Conservation (phyloP, 2,888 invertebrate genomes). For the Chrysina gloriosa region DNA sequence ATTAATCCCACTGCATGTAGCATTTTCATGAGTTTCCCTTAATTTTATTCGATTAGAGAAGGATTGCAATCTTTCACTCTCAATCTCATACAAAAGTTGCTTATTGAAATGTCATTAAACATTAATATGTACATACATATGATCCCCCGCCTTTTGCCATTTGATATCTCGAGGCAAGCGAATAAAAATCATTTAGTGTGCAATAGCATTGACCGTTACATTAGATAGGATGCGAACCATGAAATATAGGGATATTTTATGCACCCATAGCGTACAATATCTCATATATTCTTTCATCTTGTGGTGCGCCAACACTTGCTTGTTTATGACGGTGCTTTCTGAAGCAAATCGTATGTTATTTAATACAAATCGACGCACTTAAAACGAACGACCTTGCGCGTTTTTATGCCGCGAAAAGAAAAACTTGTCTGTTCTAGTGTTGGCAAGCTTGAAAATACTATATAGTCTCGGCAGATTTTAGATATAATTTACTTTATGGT, state of each 20-base stretch:
- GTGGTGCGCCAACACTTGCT: conserved; percentile 17
- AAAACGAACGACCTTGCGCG: conserved; percentile 22
- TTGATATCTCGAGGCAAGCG: background rate
- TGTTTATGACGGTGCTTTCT: conserved; percentile 22
- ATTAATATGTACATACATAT: background rate
- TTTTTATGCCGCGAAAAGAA: conserved; percentile 11
- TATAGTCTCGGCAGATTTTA: too few relatives aligned
- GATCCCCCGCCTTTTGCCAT: background rate
- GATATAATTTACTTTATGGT: too few relatives aligned
- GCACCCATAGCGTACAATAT: conserved; percentile 23
- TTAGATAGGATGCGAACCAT: conserved; percentile 27
- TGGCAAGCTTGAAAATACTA: too few relatives aligned
- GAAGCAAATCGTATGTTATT: conserved; percentile 33
- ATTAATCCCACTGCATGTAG: too few relatives aligned
- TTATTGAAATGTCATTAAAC: background rate
- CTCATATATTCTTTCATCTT: conserved; percentile 32
- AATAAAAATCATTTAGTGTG: conserved; percentile 18
- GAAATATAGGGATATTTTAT: conserved; percentile 37
- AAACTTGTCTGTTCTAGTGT: too few relatives aligned
- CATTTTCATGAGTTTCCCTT: too few relatives aligned
- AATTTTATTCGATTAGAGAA: too few relatives aligned
- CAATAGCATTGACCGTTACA: conserved; percentile 31
- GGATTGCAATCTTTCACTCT: too few relatives aligned
- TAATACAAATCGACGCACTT: conserved; percentile 36
- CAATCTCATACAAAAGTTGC: too few relatives aligned